Evolutionary conservation across 2,113 vertebrate species (phyloP).

Genomic region (Alligator mississippiensis): DNA sequence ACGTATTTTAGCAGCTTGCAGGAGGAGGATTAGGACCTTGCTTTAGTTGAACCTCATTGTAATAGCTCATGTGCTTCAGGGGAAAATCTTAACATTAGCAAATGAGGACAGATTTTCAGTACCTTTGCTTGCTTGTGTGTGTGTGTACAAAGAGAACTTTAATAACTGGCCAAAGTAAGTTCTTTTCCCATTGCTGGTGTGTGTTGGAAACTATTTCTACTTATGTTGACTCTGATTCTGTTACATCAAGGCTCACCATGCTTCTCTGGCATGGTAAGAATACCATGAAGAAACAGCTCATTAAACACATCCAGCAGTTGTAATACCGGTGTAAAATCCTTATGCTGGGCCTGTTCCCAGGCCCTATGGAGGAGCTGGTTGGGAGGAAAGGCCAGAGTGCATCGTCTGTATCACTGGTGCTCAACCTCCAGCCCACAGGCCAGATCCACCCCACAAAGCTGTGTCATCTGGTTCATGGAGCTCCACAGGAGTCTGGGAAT

Average conservation of each 20-base stretch:
- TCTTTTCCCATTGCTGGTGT: background rate
- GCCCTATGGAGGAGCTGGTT: background rate
- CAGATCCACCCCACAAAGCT: too few species aligned
- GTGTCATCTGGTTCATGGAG: too few species aligned
- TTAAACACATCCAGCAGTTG: background rate
- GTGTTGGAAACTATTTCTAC: background rate
- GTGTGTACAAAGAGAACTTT: background rate
- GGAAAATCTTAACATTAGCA: background rate
- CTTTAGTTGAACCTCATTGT: background rate
- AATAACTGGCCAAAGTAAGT: background rate
- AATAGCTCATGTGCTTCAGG: background rate
- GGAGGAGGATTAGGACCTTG: background rate
- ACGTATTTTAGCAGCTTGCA: background rate
- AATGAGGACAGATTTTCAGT: background rate
- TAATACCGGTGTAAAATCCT: background rate
- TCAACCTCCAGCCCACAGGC: too few species aligned
- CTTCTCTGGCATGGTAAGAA: background rate
- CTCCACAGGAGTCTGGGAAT: too few species aligned
- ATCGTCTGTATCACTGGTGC: too few species aligned
- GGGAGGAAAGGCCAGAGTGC: background rate
- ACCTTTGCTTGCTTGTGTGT: too few species aligned
- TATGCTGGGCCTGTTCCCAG: background rate
- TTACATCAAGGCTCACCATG: background rate
- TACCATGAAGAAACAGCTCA: background rate
- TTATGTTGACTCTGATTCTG: background rate